Percentiles rank a stretch among this genome's conserved stretches.
Conservation (phyloP, 1,140 invertebrate genomes). For the Anastrepha ludens region DNA sequence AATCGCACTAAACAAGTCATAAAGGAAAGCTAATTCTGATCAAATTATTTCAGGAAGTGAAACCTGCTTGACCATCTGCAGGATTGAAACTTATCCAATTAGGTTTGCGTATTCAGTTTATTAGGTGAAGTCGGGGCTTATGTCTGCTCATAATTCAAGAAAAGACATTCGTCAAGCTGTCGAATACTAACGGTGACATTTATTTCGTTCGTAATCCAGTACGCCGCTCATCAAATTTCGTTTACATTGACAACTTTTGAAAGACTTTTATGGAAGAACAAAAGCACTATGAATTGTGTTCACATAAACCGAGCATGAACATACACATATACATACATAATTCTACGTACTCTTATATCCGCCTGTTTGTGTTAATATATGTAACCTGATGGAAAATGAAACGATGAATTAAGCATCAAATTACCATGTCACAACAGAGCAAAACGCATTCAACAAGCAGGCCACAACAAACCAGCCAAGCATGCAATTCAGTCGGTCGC, state of each 20-base stretch:
- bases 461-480: background rate
- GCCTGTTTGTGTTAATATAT: background rate
- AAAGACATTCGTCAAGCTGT: no score
- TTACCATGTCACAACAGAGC: slow-evolving; percentile 34
- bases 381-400: slow-evolving; percentile 3
- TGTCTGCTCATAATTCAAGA: background rate
- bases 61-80: no score
- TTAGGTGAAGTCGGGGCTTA: background rate
- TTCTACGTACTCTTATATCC: background rate
- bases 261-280: background rate
- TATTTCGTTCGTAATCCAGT: background rate
- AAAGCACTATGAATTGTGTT: background rate
- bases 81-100: no score
- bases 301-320: background rate
- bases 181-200: background rate
- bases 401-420: slow-evolving; percentile 18
- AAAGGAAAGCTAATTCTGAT: no score
- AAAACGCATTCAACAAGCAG: background rate
- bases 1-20: no score
- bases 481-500: background rate
- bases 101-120: no score
- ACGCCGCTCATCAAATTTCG: background rate
- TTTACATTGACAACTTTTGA: slow-evolving; percentile 8
- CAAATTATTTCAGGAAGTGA: no score
- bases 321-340: background rate